Conservation (phyloP, 2,797 vertebrate species). For the Hyperoplus immaculatus region DNA sequence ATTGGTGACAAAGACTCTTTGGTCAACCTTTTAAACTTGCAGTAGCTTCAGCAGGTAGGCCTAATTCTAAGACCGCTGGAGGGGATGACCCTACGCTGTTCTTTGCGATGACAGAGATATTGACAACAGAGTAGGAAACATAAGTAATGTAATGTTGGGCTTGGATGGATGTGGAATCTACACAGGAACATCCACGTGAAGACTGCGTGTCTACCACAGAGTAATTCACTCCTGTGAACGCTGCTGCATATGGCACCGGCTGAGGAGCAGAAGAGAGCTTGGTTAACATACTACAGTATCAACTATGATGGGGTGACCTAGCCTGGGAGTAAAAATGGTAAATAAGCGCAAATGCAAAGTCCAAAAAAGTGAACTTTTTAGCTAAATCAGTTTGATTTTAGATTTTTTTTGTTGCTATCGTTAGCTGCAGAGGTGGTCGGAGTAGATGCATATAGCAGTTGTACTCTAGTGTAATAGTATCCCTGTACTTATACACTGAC, state of each 20-base stretch:
- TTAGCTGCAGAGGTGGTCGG: too few species aligned
- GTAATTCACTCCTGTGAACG: slow-evolving; percentile 53
- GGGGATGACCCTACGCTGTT: slow-evolving; percentile 71
- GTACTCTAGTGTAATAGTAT: too few species aligned
- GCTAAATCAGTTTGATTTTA: too few species aligned
- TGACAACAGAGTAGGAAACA: slow-evolving; percentile 66
- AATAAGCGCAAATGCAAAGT: too few species aligned
- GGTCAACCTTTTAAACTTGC: slow-evolving; percentile 60
- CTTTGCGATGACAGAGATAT: slow-evolving; percentile 61
- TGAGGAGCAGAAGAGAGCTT: slow-evolving; percentile 42
- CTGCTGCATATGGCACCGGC: slow-evolving; percentile 42
- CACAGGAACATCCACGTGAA: slow-evolving; percentile 55
- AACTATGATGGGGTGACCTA: neutral
- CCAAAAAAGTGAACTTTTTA: too few species aligned
- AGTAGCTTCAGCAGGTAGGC: slow-evolving; percentile 16
- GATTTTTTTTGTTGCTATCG: too few species aligned
- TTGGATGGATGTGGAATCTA: accelerated
- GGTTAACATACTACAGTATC: slow-evolving; percentile 7
- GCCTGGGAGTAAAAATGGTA: neutral
- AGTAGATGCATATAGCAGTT: too few species aligned
- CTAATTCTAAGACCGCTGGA: slow-evolving; percentile 36
- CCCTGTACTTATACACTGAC: too few species aligned
- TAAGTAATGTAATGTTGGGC: slow-evolving; percentile 1
- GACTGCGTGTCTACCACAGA: slow-evolving; percentile 40
- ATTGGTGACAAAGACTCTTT: neutral